Evolutionary conservation across 2,797 vertebrate genomes (phyloP).

Genomic region (Macrochelys suwanniensis): DNA sequence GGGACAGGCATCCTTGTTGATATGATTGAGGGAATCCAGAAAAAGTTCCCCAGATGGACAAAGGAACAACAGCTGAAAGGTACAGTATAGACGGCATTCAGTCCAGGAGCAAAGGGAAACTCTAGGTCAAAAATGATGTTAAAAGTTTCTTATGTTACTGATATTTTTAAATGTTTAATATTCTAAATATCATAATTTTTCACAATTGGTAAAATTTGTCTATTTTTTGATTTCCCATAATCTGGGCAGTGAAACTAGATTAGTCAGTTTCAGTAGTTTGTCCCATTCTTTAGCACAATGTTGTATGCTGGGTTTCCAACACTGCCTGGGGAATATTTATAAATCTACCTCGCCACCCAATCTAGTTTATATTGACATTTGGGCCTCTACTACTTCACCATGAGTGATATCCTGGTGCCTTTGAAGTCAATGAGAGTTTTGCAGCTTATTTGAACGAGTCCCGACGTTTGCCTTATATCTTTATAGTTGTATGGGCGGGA

Average conservation of each 20-base stretch:
- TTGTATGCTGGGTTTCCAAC: background rate
- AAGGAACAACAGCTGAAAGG: slow-evolving; percentile 63
- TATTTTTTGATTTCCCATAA: background rate
- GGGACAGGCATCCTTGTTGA: slow-evolving; percentile 54
- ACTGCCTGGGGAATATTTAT: background rate
- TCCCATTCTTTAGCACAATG: background rate
- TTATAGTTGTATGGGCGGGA: background rate
- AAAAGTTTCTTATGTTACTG: background rate
- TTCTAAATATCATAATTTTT: background rate
- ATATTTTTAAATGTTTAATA: background rate
- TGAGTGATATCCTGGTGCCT: background rate
- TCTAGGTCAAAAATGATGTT: background rate
- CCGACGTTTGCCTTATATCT: background rate
- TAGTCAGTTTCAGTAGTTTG: background rate
- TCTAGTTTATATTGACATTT: background rate
- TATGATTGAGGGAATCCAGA: slow-evolving; percentile 43
- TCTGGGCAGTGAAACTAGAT: background rate
- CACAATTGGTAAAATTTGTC: background rate
- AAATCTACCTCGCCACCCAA: no score
- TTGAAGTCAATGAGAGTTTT: background rate
- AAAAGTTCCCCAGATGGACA: slow-evolving; percentile 63
- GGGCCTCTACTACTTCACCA: background rate
- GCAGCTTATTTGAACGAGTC: background rate
- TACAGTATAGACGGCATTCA: background rate
- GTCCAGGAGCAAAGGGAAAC: background rate